Evolutionary conservation across 2,888 invertebrate genomes (phyloP), one percentile per base, ranked within the genome.

Genomic region (Sympetrum striolatum): DNA sequence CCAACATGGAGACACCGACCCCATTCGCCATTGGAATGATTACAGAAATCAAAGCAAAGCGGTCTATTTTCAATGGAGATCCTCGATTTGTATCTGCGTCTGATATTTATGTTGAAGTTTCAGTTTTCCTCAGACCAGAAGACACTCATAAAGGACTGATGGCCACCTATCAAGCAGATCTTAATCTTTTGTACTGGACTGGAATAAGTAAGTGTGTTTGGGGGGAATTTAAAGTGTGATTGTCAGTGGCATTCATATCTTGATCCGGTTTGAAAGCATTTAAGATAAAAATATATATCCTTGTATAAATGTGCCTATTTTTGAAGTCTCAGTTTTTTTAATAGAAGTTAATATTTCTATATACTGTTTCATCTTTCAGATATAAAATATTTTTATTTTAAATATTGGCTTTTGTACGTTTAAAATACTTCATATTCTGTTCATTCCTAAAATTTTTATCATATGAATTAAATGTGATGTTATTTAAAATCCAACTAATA

Each of bases 121-220:
- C 95, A 92, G 95, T 97, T 92, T 95, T 97, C 92, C 97, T 96
- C 92, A 95, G 98, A 91, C 96, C 97, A 0, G 97, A 97, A 93
- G 96, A 97, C 93, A 97, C 97, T 0, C 95, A 95, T 91, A 95
- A 95, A 91, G 95, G 96, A 90, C 93, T 94, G 39, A 92, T 93
- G 90, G 93, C 94, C 25, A 95, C 95, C 0, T 95, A 96, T 91
- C 95, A 96, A 91, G 94, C 95, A 90, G 97, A 97, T 93, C 93
- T 97, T 22, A 97, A 97, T 93, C 93, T 96, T 91, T 93, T 98
- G 0, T 98, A 96, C 93, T 98, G 97, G 96, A 96, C 96, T 91
- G 95, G 97, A 22, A 97, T 97, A 94, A 95, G 97, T 94, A 94
- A 93, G 90, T 91, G 25, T 31, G 0, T 18, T 18, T 53, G 18